Percentiles rank a stretch among this genome's conserved stretches.
These are phyloP conservation scores for Peromyscus leucopus DNA, from an alignment of 2,113 vertebrate species.

Conservation along the genomic window DNA sequence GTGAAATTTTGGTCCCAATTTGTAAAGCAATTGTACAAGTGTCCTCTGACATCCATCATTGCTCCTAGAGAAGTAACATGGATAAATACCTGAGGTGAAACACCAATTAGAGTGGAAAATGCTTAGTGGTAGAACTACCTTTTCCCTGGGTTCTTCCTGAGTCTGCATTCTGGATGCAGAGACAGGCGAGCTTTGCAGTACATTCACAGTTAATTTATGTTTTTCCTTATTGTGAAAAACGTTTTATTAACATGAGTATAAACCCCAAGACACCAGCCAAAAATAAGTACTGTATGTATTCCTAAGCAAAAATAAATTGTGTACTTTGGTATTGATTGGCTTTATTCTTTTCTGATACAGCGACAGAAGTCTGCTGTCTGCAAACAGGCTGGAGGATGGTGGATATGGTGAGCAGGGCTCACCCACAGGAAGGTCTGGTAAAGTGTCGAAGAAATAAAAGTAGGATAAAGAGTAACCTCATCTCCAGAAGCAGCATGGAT, in stretches of 20 bases:
- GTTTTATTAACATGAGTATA: background rate
- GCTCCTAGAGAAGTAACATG: conserved; percentile 22
- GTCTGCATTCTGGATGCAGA: background rate
- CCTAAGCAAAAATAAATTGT: background rate
- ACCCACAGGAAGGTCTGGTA: too few relatives aligned
- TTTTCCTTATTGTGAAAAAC: background rate
- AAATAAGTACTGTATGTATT: background rate
- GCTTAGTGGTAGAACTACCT: background rate
- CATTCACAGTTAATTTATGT: background rate
- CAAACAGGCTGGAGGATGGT: background rate
- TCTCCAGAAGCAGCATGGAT: background rate
- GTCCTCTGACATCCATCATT: background rate
- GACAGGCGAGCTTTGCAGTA: background rate
- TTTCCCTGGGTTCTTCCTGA: background rate
- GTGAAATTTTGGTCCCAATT: background rate
- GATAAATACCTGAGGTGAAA: background rate
- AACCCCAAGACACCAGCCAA: background rate
- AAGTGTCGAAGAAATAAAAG: rapidly evolving
- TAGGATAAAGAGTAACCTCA: rapidly evolving
- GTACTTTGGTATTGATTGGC: background rate
- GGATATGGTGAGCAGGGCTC: too few relatives aligned
- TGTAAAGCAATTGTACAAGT: background rate
- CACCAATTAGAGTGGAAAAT: background rate
- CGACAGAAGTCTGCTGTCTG: background rate
- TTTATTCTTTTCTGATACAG: background rate